These are phyloP conservation scores for Sturmia bella DNA, from an alignment of 2,888 invertebrate genomes.

Conservation along the genomic window DNA sequence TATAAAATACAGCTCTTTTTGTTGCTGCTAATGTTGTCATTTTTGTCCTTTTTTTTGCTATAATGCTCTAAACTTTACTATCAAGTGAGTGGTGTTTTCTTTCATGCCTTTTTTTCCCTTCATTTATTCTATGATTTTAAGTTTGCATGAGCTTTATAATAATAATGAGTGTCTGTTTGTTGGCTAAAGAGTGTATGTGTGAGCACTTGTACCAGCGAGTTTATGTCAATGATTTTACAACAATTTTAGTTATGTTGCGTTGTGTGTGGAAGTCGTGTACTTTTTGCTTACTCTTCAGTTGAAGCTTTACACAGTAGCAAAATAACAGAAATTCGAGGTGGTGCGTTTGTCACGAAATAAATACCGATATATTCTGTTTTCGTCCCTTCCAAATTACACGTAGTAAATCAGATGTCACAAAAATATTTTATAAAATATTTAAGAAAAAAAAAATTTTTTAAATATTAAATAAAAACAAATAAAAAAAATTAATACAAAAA, in stretches of 20 bases:
- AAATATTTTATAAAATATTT: slow-evolving; percentile 15
- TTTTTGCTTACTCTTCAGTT: slow-evolving; percentile 54
- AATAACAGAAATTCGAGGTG: slow-evolving; percentile 71
- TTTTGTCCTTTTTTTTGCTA: background rate
- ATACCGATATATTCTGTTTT: slow-evolving; percentile 74
- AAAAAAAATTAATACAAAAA: slow-evolving; percentile 3
- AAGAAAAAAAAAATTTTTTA: slow-evolving; percentile 4
- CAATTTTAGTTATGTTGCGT: background rate
- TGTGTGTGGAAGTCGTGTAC: slow-evolving; percentile 46
- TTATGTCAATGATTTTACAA: slow-evolving; percentile 32
- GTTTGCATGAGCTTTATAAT: slow-evolving; percentile 59
- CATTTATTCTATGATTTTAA: slow-evolving; percentile 49
- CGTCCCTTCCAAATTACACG: slow-evolving; percentile 74
- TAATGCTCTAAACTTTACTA: slow-evolving; percentile 57
- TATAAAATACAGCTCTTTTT: slow-evolving; percentile 23
- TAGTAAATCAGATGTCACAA: slow-evolving; percentile 63
- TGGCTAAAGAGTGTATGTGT: background rate
- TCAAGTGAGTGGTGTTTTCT: slow-evolving; percentile 41
- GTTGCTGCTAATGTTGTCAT: slow-evolving; percentile 23
- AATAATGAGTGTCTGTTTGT: slow-evolving; percentile 47
- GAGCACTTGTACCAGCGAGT: slow-evolving; percentile 17
- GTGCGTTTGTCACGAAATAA: slow-evolving; percentile 74
- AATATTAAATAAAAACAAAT: background rate
- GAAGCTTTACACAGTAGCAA: slow-evolving; percentile 62
- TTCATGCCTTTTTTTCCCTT: slow-evolving; percentile 7